phyloP scores from a whole-genome alignment of 2,113 vertebrate species.

The Epinephelus lanceolatus region DNA sequence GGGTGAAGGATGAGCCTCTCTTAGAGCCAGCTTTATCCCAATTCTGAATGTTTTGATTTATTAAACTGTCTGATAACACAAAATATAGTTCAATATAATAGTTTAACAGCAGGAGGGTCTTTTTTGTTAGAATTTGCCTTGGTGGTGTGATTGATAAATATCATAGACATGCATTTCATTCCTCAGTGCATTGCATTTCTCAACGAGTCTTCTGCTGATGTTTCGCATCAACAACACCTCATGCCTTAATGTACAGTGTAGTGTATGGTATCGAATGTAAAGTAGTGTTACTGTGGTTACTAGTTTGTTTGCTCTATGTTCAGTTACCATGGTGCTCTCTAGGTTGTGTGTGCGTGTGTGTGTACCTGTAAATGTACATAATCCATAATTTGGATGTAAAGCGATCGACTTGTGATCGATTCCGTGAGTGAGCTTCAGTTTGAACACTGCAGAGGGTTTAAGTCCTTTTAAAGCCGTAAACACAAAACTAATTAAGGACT shows the following conservation, averaged over 20 bases:
- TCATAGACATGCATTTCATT: constrained; percentile 67
- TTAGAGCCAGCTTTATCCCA: constrained; percentile 16
- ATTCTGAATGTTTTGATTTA: constrained; percentile 36
- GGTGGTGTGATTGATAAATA: constrained; percentile 34
- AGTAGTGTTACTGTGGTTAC: constrained; percentile 71
- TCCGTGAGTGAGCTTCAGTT: constrained; percentile 43
- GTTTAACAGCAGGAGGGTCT: constrained; percentile 34
- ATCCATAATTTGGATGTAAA: constrained; percentile 67
- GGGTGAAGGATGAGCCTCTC: constrained; percentile 5
- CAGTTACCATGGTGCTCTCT: constrained; percentile 70
- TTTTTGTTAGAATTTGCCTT: constrained; percentile 42
- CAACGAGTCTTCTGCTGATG: constrained; percentile 65
- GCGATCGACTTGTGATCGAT: constrained; percentile 37
- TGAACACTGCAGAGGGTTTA: constrained; percentile 48
- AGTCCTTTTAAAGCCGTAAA: constrained; percentile 34
- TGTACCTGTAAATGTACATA: constrained; percentile 67
- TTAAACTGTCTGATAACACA: constrained; percentile 5
- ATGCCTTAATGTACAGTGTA: constrained; percentile 87
- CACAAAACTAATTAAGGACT: constrained; percentile 48
- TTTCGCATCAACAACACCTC: constrained; percentile 77
- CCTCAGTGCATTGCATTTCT: constrained; percentile 66
- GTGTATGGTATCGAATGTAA: constrained; percentile 75
- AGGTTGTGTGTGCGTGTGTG: constrained; percentile 53
- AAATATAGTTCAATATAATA: constrained; percentile 3
- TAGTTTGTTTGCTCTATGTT: constrained; percentile 73